Conservation (phyloP, 2,888 invertebrate genomes). For the Cheilosia impressa region DNA sequence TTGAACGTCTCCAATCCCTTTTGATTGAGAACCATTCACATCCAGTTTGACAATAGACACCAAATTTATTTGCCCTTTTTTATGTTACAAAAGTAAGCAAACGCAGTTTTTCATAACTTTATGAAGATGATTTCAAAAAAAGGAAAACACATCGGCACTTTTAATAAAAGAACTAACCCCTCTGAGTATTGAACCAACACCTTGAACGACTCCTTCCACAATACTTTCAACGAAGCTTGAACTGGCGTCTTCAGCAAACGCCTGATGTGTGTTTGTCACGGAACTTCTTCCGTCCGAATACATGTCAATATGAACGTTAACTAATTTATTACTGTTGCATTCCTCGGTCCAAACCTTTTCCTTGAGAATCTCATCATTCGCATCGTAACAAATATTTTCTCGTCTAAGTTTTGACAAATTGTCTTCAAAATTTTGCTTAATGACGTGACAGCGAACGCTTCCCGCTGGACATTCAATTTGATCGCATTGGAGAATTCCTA, state of each 20-base stretch:
- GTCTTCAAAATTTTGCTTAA: not conserved
- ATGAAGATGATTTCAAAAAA: not conserved
- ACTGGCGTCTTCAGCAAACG: not conserved
- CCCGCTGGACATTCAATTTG: conserved; percentile 11
- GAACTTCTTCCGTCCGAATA: conserved; percentile 3
- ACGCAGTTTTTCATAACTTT: no score
- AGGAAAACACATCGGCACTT: not conserved
- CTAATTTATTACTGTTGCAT: not conserved
- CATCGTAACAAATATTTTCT: conserved; percentile 9
- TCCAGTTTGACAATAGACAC: no score
- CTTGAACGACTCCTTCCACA: not conserved
- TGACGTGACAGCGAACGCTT: conserved; percentile 13
- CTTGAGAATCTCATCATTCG: not conserved
- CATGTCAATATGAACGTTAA: conserved; percentile 5
- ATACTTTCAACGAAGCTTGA: not conserved
- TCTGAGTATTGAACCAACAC: not conserved
- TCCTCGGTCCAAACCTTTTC: conserved; percentile 13
- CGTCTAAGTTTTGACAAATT: not conserved
- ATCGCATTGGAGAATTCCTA: conserved; percentile 7
- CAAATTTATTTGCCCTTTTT: no score
- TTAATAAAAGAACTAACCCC: not conserved
- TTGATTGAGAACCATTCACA: no score
- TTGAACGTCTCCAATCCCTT: no score
- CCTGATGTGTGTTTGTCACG: not conserved
- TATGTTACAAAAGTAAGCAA: no score